Evolutionary conservation across 2,888 invertebrate species (phyloP), one percentile per base, ranked within the genome.

Genomic region (Synanthedon vespiformis): DNA sequence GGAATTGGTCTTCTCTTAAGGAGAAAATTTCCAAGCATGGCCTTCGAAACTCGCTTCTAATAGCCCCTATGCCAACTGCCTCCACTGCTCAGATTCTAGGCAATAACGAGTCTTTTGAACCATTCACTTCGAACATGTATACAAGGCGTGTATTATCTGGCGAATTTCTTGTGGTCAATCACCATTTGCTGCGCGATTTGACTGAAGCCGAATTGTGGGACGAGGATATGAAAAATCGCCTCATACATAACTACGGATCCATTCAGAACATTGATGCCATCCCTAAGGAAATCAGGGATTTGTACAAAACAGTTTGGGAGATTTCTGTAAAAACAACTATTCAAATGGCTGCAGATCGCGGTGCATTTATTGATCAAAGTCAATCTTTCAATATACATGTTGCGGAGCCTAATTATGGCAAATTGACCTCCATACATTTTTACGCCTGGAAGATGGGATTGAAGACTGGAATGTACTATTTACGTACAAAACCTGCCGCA

Each of bases 381-480:
- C 99, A 99, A 74, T 98, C 98, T 0, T 91, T 99, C 63, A 99
- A 99, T 77, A 92, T 99, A 59, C 98, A 99, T 79, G 95, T 99
- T 54, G 98, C 96, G 4, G 94, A 95, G 72, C 97, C 99, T 4
- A 95, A 93, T 70, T 95, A 95, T 72, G 96, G 95, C 4, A 96
- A 96, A 74, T 87, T 99, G 53, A 95, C 97, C 2, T 98, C 98
- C 2, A 99, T 99, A 91, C 99, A 99, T 82, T 99, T 99, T 80
- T 95, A 96, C 76, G 96, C 95, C 0, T 99, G 99, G 99, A 94
- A 95, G 83, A 90, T 93, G 81, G 99, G 99, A 3, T 87, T 99
- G 54, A 99, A 99, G 86, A 99, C 99, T 1, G 99, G 99, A 51
- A 98, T 99, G 98, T 99, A 99, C 79, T 99, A 99, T 76, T 87